These are phyloP conservation scores for Drosophila pseudotakahashii DNA, from an alignment of 2,888 invertebrate species.

Conservation along the genomic window DNA sequence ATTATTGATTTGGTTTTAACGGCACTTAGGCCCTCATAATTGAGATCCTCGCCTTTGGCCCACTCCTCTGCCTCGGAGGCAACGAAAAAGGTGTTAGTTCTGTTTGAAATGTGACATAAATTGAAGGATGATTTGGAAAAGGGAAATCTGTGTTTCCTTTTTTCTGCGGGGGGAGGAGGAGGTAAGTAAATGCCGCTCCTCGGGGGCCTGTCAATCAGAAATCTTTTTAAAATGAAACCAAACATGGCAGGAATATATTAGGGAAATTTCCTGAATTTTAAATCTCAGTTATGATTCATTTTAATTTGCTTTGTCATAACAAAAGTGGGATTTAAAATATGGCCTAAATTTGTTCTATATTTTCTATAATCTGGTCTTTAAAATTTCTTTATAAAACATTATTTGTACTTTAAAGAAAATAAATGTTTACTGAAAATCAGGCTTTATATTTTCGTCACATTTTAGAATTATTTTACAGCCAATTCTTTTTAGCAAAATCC, in stretches of 20 bases:
- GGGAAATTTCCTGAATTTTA: constrained; percentile 2
- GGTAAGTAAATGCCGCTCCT: constrained; percentile 23
- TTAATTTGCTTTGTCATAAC: no score
- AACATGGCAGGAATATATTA: constrained; percentile 26
- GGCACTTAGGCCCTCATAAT: constrained; percentile 65
- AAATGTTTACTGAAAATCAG: no score
- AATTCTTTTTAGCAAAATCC: neutral
- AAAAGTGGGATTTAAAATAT: no score
- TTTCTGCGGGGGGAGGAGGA: neutral
- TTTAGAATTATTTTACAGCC: neutral
- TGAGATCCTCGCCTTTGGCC: constrained; percentile 40
- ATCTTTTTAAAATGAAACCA: constrained; percentile 18
- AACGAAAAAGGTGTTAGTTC: neutral
- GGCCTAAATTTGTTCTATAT: no score
- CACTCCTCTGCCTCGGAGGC: neutral
- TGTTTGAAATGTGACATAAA: constrained; percentile 45
- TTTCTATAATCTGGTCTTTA: no score
- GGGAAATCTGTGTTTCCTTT: constrained; percentile 32
- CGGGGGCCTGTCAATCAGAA: constrained; percentile 31
- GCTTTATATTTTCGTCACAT: neutral
- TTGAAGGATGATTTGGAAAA: constrained; percentile 46
- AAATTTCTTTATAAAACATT: no score
- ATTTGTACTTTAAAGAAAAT: no score
- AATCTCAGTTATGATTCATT: neutral
- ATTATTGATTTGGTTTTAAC: constrained; percentile 71